A percentile compares a stretch with the other conserved stretches of the same genome.
Evolutionary conservation across 2,797 vertebrate species (phyloP).

Genomic region (Girardinus metallicus): DNA sequence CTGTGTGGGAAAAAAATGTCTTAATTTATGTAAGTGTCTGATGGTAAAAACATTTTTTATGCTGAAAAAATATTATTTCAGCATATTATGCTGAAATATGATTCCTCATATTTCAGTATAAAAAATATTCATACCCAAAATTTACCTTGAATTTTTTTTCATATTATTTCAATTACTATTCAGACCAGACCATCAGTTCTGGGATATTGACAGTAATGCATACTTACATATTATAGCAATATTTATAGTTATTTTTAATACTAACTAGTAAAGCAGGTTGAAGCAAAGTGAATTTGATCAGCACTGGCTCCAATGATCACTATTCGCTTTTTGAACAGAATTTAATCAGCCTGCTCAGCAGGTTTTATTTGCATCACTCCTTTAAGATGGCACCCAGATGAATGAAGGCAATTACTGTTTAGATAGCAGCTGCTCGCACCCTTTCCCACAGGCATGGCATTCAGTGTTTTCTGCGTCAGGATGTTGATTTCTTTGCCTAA

Average conservation of each 20-base stretch:
- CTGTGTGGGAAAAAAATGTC: neutral
- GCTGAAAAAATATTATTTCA: too few species aligned
- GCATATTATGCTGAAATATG: neutral
- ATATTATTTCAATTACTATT: neutral
- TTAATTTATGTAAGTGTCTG: neutral
- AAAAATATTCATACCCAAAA: neutral
- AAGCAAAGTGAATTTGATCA: constrained; percentile 8
- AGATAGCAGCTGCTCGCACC: constrained; percentile 55
- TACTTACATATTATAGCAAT: neutral
- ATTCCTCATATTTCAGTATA: neutral
- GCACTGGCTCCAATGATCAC: constrained; percentile 21
- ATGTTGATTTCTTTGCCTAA: neutral
- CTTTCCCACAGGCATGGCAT: constrained; percentile 26
- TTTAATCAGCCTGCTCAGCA: constrained; percentile 73
- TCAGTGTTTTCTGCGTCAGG: constrained; percentile 22
- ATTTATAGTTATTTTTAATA: neutral
- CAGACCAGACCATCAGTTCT: neutral
- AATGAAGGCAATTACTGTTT: constrained; percentile 63
- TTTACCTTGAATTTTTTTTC: neutral
- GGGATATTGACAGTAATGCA: neutral
- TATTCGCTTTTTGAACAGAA: constrained; percentile 61
- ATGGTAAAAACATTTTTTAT: neutral
- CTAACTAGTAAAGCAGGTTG: neutral
- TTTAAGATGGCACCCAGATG: constrained; percentile 75
- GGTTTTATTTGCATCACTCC: constrained; percentile 63